A percentile compares a stretch with the other conserved stretches of the same genome.
phyloP scores from a whole-genome alignment of 2,888 invertebrate species.

The Cancer borealis region DNA sequence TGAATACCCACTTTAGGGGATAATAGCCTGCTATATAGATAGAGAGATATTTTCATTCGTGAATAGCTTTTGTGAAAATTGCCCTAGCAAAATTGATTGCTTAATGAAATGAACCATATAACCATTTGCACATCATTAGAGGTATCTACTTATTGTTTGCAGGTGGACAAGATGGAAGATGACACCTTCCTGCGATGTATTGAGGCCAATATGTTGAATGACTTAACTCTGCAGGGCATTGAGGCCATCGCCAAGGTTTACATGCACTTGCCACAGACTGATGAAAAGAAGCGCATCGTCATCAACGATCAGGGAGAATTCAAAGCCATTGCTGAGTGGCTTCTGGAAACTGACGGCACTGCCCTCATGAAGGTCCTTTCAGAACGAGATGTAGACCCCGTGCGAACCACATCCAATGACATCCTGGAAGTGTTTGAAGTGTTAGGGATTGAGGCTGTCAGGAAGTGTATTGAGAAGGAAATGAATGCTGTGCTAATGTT shows the following conservation, averaged over 20 bases:
- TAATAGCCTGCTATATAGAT: too few relatives aligned
- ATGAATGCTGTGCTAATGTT: slow-evolving; percentile 99
- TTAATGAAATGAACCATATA: not conserved
- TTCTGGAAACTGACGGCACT: slow-evolving; percentile 99
- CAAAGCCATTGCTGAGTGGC: slow-evolving; percentile 94
- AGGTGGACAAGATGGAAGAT: slow-evolving; percentile 99
- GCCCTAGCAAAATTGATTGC: not conserved
- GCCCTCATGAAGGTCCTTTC: slow-evolving; percentile 96
- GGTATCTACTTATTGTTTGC: slow-evolving; percentile 78
- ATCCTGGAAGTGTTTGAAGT: slow-evolving; percentile 99
- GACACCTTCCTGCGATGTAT: slow-evolving; percentile 99
- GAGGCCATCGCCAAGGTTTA: slow-evolving; percentile 98
- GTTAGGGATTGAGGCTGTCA: slow-evolving; percentile 97
- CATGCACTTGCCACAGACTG: slow-evolving; percentile 99
- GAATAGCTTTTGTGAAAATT: not conserved
- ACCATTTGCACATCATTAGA: not conserved
- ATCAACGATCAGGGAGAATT: slow-evolving; percentile 99
- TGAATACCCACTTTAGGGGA: too few relatives aligned
- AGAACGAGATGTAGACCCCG: slow-evolving; percentile 98
- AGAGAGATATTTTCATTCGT: too few relatives aligned
- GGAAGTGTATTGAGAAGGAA: slow-evolving; percentile 99
- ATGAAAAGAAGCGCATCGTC: slow-evolving; percentile 97
- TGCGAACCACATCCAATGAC: slow-evolving; percentile 98
- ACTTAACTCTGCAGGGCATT: slow-evolving; percentile 99
- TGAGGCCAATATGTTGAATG: slow-evolving; percentile 99